Base-by-base conservation (phyloP, 1,140 invertebrate genomes). In the Macrosteles quadrilineatus region DNA sequence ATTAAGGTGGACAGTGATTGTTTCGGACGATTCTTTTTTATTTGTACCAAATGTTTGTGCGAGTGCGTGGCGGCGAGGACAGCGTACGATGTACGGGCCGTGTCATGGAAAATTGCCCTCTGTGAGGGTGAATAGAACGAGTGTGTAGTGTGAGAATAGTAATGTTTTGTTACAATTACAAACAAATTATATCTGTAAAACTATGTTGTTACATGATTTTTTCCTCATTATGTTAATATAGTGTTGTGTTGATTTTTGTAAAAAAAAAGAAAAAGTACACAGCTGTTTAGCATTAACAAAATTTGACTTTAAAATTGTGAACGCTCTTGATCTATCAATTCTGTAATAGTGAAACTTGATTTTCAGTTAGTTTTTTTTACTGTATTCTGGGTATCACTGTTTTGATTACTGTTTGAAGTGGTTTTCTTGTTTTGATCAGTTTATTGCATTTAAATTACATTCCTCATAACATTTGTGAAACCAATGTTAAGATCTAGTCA, bases 401-500 rank as follows among this genome's bases (percentile, higher is more conserved):
- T n/a, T n/a, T n/a, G n/a, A n/a, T n/a, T n/a, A n/a, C n/a, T n/a
- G n/a, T n/a, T n/a, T n/a, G n/a, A n/a, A n/a, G n/a, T n/a, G n/a
- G n/a, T n/a, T n/a, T n/a, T n/a, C n/a, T n/a, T n/a, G n/a, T n/a
- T n/a, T n/a, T n/a, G n/a, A n/a, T n/a, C n/a, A n/a, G 27, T 59
- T 25, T 23, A 27, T 29, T 59, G 55, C 55, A 59, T 59, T 59
- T 59, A 59, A 14, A 59, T 21, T 9, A 59, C 55, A 59, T 59
- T 59, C 55, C 55, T 29, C 3, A 23, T 11, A 21, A 14, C 9
- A 27, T 59, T 59, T 59, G 4, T 29, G 6, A 9, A 50, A 59
- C 55, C 55, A 59, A 59, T 59, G 55, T 25, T 59, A 14, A 59
- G 55, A 59, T 59, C 55, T 59, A 59, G 55, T 59, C 55, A 59